Percentiles rank a stretch among this genome's conserved stretches.
These are phyloP conservation scores for Acanthochromis polyacanthus DNA, from an alignment of 2,113 vertebrate species.

Conservation along the genomic window DNA sequence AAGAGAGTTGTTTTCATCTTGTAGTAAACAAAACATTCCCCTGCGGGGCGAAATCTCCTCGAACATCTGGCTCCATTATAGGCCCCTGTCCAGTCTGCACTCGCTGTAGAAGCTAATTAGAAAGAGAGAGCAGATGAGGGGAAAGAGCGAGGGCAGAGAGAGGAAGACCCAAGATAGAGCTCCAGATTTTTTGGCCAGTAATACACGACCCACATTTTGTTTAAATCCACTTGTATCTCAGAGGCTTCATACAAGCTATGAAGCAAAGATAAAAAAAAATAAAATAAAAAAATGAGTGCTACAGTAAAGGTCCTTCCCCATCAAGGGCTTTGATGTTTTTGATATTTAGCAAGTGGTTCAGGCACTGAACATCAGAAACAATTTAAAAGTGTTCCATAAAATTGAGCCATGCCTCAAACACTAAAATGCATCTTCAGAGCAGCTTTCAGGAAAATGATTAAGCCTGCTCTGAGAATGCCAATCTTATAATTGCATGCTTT, in stretches of 20 bases:
- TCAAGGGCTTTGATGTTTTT: slow-evolving; percentile 20
- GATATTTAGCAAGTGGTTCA: not conserved
- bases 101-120: slow-evolving; percentile 83
- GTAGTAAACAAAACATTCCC: slow-evolving; percentile 82
- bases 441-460: not conserved
- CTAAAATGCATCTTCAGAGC: not conserved
- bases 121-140: slow-evolving; percentile 76
- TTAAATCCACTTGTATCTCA: slow-evolving; percentile 51
- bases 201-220: slow-evolving; percentile 71
- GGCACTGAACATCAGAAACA: not conserved
- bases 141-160: slow-evolving; percentile 70
- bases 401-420: not conserved
- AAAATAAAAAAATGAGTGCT: not conserved
- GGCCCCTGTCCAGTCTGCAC: slow-evolving; percentile 76
- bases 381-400: slow-evolving; percentile 1
- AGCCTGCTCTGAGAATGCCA: not conserved
- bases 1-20: slow-evolving; percentile 78
- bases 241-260: slow-evolving; percentile 23
- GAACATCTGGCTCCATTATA: slow-evolving; percentile 83
- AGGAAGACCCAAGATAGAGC: slow-evolving; percentile 66
- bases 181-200: slow-evolving; percentile 59
- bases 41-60: slow-evolving; percentile 75
- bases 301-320: not conserved
- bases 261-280: slow-evolving; percentile 25
- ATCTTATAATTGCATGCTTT: not conserved